Evolutionary conservation across 2,113 vertebrate genomes (phyloP), one percentile per base, ranked within the genome.

Genomic region (Hirundichthys speculiger): DNA sequence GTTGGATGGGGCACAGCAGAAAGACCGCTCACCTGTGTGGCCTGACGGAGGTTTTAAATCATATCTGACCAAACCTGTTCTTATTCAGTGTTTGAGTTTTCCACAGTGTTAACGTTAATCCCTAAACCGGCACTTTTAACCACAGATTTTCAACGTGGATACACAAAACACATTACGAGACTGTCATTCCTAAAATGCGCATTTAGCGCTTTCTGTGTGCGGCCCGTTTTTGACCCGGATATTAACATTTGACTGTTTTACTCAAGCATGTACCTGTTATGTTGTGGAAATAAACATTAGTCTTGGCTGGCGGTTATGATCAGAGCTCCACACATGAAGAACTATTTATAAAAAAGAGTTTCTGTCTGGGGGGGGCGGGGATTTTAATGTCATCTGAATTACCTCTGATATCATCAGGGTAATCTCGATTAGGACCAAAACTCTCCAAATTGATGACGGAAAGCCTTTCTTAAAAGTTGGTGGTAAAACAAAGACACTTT

Each of bases 11-110:
- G 62, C 40, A 69, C 64, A 78, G 63, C 73, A 68, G 14, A 53
- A 65, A 83, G 45, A 59, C 73, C 52, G 71, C 77, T 88, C 80
- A 84, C 78, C 82, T 75, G 75, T 41, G 64, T 53, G 55, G 77
- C 80, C 76, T 46, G 51, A 68, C 63, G 60, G n/a, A 47, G 39
- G 73, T 46, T 66, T 72, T 59, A 75, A 78, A 76, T 83, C 67
- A 75, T 71, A 51, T 50, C 7, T 7, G 64, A 49, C 49, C 64
- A 34, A 1, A 11, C 43, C 59, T 53, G 48, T 18, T 45, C 63
- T 67, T 75, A 69, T 61, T 22, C 51, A 10, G n/a, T n/a, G 52
- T 51, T 41, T 71, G 59, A 8, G n/a, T 39, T 43, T 54, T 49
- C 2, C 50, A 48, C 39, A 43, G 22, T 5, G 40, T 40, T 48